Evolutionary conservation across 2,888 invertebrate species (phyloP).

Genomic region (Entomobrya proxima): DNA sequence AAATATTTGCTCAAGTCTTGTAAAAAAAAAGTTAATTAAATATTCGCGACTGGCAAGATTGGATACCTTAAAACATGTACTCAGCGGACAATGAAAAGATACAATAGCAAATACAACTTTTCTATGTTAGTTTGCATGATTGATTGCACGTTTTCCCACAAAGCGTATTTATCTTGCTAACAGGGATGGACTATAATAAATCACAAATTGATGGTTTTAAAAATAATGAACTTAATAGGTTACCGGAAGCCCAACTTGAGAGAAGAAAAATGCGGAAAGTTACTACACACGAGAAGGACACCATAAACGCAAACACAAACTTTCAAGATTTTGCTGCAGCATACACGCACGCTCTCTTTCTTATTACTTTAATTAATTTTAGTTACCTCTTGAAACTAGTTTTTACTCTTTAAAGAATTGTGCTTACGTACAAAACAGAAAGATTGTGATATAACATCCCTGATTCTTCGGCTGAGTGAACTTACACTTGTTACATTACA

Average conservation of each 20-base stretch:
- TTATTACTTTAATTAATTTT: not conserved
- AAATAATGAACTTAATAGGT: not conserved
- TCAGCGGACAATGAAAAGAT: not conserved
- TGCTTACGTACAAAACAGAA: slow-evolving; percentile 60
- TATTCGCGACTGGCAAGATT: not conserved
- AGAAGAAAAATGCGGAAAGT: not conserved
- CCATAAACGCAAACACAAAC: no score
- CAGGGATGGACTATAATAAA: not conserved
- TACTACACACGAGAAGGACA: not conserved
- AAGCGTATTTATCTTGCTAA: not conserved
- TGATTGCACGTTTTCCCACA: not conserved
- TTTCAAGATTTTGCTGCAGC: not conserved
- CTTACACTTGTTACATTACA: slow-evolving; percentile 46
- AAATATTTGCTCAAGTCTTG: slow-evolving; percentile 2
- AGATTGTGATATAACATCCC: slow-evolving; percentile 43
- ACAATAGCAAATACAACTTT: not conserved
- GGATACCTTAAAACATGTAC: not conserved
- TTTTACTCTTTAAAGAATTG: slow-evolving; percentile 30
- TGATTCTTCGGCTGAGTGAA: slow-evolving; percentile 51
- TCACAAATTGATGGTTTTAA: not conserved
- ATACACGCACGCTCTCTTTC: slow-evolving; percentile 12
- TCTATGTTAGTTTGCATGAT: slow-evolving; percentile 16
- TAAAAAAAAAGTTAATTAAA: not conserved
- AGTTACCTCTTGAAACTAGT: slow-evolving; percentile 6
- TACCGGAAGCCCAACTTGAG: slow-evolving; percentile 32